These are phyloP conservation scores for Loriculus beryllinus DNA, from an alignment of 2,797 vertebrate species.

Conservation along the genomic window DNA sequence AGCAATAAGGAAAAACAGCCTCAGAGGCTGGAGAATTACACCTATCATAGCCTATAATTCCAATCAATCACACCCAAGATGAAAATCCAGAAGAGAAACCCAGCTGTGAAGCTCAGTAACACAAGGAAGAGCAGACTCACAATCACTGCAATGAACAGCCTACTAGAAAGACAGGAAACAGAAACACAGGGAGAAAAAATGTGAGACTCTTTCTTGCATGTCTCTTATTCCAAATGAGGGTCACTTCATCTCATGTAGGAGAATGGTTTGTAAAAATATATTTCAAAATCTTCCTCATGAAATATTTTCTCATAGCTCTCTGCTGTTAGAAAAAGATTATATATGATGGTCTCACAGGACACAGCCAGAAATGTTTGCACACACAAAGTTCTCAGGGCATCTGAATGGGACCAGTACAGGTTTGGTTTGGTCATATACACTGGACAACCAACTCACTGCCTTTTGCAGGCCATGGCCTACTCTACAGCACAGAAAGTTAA, in stretches of 20 bases:
- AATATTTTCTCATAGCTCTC: background rate
- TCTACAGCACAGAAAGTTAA: too few relatives aligned
- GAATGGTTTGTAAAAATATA: background rate
- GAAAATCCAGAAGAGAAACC: conserved; percentile 90
- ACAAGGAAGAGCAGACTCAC: conserved; percentile 91
- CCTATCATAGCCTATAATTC: conserved; percentile 87
- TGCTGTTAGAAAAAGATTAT: background rate
- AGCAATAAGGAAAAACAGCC: background rate
- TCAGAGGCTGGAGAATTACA: background rate
- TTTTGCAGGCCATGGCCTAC: background rate
- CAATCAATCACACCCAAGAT: conserved; percentile 85
- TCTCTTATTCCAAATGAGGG: background rate
- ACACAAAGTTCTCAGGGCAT: background rate
- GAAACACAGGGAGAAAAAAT: background rate
- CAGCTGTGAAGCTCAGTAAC: conserved; percentile 88
- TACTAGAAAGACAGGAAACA: conserved; percentile 74
- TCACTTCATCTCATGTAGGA: background rate
- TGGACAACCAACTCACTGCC: background rate
- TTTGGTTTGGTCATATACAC: background rate
- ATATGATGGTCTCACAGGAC: background rate
- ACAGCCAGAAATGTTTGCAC: background rate
- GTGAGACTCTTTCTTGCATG: background rate
- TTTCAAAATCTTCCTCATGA: background rate
- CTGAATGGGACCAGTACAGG: background rate
- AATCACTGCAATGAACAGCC: conserved; percentile 88